Evolutionary conservation across 30 jellyfish, hydroid and myxozoan genomes (phyloP), one percentile per base, ranked within the genome.

Genomic region (Turritopsis rubra): DNA sequence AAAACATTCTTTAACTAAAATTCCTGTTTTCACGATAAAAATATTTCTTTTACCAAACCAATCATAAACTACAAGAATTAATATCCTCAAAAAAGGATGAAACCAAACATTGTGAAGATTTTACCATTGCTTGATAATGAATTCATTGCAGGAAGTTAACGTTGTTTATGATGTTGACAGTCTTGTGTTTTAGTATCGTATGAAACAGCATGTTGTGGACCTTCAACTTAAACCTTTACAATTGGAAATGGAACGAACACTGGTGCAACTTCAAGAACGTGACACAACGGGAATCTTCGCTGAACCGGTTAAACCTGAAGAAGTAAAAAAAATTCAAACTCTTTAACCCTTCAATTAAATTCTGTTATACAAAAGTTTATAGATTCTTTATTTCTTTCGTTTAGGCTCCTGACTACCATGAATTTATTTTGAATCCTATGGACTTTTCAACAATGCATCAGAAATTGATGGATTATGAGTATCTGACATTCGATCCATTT

Each of bases 391-490:
- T 31, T 76, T 16, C 71, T 54, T 21, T 27, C 52, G 65, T 52
- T 17, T 83, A 93, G 99, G 99, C 91, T n/a, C 99, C 99, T 21
- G 99, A 93, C 71, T 93, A 93, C 82, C 80, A 53, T 21, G 99
- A 93, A 21, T 88, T 87, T 77, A 93, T 93, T 28, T 85, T 84
- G 53, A 81, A 21, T n/a, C 99, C 99, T 17, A 93, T 93, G 99
- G 99, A 93, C 77, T 93, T 93, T 83, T 88, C 96, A 28, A 86
- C 99, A 65, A 93, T 93, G 96, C 85, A 87, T 16, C 86, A 71
- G 52, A 93, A 93, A 52, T 80, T 93, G 7, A 86, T 75, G 18
- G 87, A 85, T 30, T 95, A 93, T 26, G 97, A 93, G 54, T 93
- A 93, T 86, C 73, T 65, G 52, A 79, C 75, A 68, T 83, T 93